A percentile compares a stretch with the other conserved stretches of the same genome.
Conservation (phyloP, 2,888 invertebrate species). For the Limulus polyphemus region DNA sequence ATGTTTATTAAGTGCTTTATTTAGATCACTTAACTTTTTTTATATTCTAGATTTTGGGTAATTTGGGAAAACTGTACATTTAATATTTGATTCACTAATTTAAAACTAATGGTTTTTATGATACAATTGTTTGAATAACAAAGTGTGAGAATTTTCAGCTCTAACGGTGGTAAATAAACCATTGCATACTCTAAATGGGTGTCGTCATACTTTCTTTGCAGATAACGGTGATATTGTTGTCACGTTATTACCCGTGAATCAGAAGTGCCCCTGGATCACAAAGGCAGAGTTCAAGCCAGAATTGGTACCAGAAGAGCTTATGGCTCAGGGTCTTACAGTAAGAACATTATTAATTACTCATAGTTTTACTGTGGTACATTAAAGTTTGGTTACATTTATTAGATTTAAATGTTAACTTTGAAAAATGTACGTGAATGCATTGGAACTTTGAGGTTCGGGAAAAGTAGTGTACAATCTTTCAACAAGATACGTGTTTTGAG, state of each 20-base stretch:
- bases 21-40: no score
- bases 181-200: no score
- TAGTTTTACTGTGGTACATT: no score
- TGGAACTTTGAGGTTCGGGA: background rate
- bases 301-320: constrained; percentile 82
- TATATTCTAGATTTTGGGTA: background rate
- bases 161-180: no score
- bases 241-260: constrained; percentile 73
- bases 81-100: background rate
- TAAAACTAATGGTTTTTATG: background rate
- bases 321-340: constrained; percentile 85
- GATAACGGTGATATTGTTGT: constrained; percentile 88
- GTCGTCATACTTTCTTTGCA: constrained; percentile 31
- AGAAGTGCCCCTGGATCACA: constrained; percentile 81
- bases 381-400: no score
- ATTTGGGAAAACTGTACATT: background rate
- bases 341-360: constrained; percentile 32
- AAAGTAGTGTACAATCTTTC: background rate
- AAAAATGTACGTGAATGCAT: background rate
- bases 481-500: background rate
- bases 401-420: background rate
- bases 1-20: no score
- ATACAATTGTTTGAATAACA: no score
- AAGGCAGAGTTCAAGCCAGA: constrained; percentile 82
- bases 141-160: no score